These are phyloP conservation scores for Ondatra zibethicus DNA, from an alignment of 2,113 vertebrate genomes.

Conservation along the genomic window DNA sequence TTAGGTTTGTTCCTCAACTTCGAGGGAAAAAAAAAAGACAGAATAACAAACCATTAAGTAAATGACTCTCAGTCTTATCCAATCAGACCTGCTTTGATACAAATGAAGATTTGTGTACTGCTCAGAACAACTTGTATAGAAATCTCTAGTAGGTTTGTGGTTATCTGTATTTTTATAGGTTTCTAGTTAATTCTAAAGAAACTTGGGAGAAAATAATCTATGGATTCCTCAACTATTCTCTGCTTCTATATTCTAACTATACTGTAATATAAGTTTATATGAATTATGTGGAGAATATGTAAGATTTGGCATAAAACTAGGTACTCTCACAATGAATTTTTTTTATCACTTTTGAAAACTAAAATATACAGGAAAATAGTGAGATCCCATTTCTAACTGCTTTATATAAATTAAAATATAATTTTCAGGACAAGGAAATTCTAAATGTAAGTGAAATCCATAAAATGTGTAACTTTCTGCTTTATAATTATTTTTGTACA, in stretches of 20 bases:
- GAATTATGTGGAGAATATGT: not conserved
- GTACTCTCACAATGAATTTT: conserved; percentile 42
- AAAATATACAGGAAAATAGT: conserved; percentile 36
- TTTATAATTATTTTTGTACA: conserved; percentile 28
- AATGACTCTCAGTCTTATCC: conserved; percentile 21
- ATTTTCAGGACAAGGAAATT: conserved; percentile 38
- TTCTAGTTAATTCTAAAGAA: conserved; percentile 27
- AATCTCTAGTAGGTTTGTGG: conserved; percentile 23
- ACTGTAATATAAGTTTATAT: conserved; percentile 1
- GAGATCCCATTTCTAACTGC: conserved; percentile 29
- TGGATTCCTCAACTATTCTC: conserved; percentile 6
- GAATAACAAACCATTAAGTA: not conserved
- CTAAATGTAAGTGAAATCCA: conserved; percentile 54
- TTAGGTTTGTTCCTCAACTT: no score
- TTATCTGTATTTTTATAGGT: conserved; percentile 37
- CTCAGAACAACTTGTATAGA: not conserved
- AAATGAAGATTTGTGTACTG: conserved; percentile 46
- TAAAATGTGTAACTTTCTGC: not conserved
- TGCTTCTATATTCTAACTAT: conserved; percentile 18
- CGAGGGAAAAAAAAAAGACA: no score
- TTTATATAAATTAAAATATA: conserved; percentile 58
- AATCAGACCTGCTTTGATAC: conserved; percentile 20
- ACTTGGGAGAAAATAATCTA: not conserved
- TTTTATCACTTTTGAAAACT: conserved; percentile 47
- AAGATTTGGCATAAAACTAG: conserved; percentile 40